Base-by-base conservation (phyloP, 1,140 invertebrate genomes). In the Apis dorsata region DNA sequence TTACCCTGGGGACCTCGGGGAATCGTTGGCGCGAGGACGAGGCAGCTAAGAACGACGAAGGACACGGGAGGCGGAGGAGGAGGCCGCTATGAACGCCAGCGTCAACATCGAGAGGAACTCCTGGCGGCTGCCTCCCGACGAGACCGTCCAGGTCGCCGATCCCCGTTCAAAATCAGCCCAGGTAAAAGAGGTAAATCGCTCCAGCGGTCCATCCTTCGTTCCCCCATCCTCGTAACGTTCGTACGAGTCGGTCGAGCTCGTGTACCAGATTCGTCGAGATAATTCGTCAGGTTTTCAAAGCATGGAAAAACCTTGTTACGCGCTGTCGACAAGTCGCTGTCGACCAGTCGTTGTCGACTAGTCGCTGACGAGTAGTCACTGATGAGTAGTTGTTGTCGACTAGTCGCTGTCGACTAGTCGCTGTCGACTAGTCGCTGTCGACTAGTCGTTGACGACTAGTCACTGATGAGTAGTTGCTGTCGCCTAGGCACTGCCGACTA, bases 91-190 rank as follows among this genome's bases (percentile, higher is more conserved):
- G 97, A 97, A 97, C 95, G 96, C 96, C 94, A 97, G 96, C 95
- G 96, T 96, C 91, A 96, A 96, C 94, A 94, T 97, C 93, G 97
- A 97, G 95, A 96, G 96, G 92, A 96, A 96, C 90, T 97, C 97
- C 90, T 97, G 97, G 97, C 96, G 97, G 93, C 94, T 97, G 93
- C 97, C 97, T 93, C 97, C 97, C 88, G 97, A 98, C 94, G 97
- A 98, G 95, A 97, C 97, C 86, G 95, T 98, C 88, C 97, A 98
- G 94, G 97, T 98, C 92, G 96, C 96, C 94, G 97, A 97, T 95
- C 96, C 96, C 88, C 96, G 97, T 94, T 95, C 96, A 91, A 97
- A 97, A 92, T 96, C 97, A 93, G 95, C 96, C 90, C 96, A 95
- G 94, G 94, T 95, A 93, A 93, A 92, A 89, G 89, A 91, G 85